phyloP scores from a whole-genome alignment of 1,140 invertebrate genomes.

The Battus philenor region DNA sequence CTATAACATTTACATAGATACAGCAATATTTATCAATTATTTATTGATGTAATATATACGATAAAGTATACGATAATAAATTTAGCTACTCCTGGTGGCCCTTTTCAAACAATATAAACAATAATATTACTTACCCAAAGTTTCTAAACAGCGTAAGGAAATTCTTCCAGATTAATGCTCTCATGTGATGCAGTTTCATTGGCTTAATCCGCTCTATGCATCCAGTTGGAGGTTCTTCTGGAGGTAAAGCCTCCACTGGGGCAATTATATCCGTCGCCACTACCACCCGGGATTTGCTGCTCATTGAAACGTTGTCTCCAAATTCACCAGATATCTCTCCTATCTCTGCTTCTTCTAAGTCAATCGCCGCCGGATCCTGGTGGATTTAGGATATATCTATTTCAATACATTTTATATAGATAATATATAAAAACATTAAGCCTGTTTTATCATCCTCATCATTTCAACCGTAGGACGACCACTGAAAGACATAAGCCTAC shows the following conservation, averaged over 20 bases:
- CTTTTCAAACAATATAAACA: neutral
- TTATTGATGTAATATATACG: too few relatives aligned
- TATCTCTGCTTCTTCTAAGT: constrained; percentile 80
- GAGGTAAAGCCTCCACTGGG: constrained; percentile 77
- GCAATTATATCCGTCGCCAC: constrained; percentile 63
- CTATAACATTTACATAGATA: too few relatives aligned
- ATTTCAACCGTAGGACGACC: too few relatives aligned
- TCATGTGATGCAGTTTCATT: constrained; percentile 83
- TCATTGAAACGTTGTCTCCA: constrained; percentile 87
- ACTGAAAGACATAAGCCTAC: too few relatives aligned
- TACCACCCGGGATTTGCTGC: constrained; percentile 79
- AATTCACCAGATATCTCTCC: constrained; percentile 90
- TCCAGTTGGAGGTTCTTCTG: constrained; percentile 73
- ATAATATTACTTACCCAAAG: constrained; percentile 81
- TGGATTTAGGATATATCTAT: constrained; percentile 7
- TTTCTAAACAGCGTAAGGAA: constrained; percentile 94
- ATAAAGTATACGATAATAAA: too few relatives aligned
- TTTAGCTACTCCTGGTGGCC: neutral
- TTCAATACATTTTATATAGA: too few relatives aligned
- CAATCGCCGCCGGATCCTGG: constrained; percentile 77
- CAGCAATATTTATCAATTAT: too few relatives aligned
- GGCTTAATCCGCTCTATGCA: constrained; percentile 80
- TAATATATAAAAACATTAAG: too few relatives aligned
- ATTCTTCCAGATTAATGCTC: constrained; percentile 94
- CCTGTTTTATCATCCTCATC: too few relatives aligned